These are phyloP conservation scores for Sisyra nigra DNA, from an alignment of 2,888 invertebrate genomes.

Conservation along the genomic window DNA sequence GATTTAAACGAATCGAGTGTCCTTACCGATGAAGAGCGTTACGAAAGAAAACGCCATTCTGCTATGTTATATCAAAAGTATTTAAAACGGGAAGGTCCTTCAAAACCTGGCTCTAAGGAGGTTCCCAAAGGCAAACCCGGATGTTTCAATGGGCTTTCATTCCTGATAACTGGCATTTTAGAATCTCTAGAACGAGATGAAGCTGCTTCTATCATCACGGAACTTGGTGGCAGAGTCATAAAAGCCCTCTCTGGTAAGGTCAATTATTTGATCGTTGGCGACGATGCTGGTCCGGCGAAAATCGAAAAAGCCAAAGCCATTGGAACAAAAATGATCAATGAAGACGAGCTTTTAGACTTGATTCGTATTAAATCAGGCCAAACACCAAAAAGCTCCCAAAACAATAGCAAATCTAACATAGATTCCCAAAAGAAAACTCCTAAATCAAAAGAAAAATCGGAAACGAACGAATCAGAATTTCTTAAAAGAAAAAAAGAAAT, in stretches of 20 bases:
- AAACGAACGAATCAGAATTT: not conserved
- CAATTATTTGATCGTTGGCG: slow-evolving; percentile 68
- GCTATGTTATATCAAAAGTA: slow-evolving; percentile 57
- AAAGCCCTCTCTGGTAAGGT: slow-evolving; percentile 30
- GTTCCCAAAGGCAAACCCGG: slow-evolving; percentile 62
- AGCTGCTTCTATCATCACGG: slow-evolving; percentile 50
- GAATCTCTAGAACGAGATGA: slow-evolving; percentile 80
- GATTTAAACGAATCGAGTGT: slow-evolving; percentile 22
- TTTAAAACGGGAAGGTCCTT: slow-evolving; percentile 61
- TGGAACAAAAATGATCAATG: slow-evolving; percentile 55
- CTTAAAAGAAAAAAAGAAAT: not conserved
- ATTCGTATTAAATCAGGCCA: slow-evolving; percentile 39
- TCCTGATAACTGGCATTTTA: slow-evolving; percentile 70
- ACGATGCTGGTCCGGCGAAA: slow-evolving; percentile 76
- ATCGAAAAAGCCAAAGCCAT: slow-evolving; percentile 55
- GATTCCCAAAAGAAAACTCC: slow-evolving; percentile 16
- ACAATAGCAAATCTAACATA: slow-evolving; percentile 12
- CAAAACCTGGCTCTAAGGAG: slow-evolving; percentile 66
- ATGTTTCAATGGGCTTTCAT: slow-evolving; percentile 53
- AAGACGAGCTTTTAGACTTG: slow-evolving; percentile 69
- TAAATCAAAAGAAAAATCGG: slow-evolving; percentile 11
- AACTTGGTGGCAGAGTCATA: slow-evolving; percentile 67
- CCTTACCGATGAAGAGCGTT: slow-evolving; percentile 46
- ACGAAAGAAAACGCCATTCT: slow-evolving; percentile 47
- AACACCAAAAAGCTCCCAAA: slow-evolving; percentile 3